Conservation (phyloP, 2,797 vertebrate genomes). For the Megaceryle alcyon region DNA sequence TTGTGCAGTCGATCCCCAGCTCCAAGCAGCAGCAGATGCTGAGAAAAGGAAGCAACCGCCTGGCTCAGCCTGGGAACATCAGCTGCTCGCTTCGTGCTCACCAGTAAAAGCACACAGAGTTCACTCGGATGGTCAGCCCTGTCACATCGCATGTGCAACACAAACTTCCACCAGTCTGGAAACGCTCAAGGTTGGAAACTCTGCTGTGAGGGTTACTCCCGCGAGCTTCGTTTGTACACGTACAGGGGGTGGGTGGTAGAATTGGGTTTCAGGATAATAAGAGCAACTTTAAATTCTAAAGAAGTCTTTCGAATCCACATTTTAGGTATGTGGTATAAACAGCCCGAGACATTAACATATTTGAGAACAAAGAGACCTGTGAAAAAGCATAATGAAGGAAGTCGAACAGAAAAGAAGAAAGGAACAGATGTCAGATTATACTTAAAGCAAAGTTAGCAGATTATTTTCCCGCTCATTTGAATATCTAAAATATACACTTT, state of each 20-base stretch:
- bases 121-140: neutral
- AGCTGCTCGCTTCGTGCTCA: neutral
- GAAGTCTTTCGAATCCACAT: neutral
- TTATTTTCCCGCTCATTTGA: conserved; percentile 59
- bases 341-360: conserved; percentile 14
- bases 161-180: neutral
- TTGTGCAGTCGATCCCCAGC: accelerated
- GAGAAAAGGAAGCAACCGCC: neutral
- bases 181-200: neutral
- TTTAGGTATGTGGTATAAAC: neutral
- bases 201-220: neutral
- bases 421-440: conserved; percentile 56
- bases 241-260: neutral
- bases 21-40: neutral
- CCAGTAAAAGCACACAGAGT: neutral
- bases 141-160: neutral
- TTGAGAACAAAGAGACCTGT: conserved; percentile 51
- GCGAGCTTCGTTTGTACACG: neutral
- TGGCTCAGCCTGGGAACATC: neutral
- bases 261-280: neutral
- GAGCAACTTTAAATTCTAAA: neutral
- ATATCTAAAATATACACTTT: conserved; percentile 44
- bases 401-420: conserved; percentile 40
- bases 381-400: conserved; percentile 43
- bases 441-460: conserved; percentile 25